Evolutionary conservation across 2,797 vertebrate genomes (phyloP), one percentile per base, ranked within the genome.

Genomic region (Synaphobranchus kaupii): DNA sequence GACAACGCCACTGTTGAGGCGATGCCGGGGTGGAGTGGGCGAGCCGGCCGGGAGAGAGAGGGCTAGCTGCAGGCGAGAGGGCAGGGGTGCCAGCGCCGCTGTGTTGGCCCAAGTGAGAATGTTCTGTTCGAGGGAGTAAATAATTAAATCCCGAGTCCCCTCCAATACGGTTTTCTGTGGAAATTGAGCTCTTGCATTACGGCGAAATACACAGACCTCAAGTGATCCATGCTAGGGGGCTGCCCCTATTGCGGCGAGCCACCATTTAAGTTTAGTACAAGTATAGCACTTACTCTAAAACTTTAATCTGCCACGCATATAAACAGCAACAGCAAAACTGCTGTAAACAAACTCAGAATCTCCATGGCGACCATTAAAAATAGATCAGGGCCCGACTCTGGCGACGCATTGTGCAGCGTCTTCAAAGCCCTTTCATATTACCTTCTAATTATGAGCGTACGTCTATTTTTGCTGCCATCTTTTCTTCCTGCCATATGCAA

Each of bases 261-360:
- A 7, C 17, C 20, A 22, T 3, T 52, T 48, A 48, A 83, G 48
- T 54, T 82, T 15, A 10, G 60, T 68, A 44, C 39, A 68, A 71
- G 78, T 20, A 34, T 83, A 56, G 25, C 66, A 28, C 44, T 76
- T 31, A 39, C 15, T 54, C 58, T 63, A 66, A 31, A 84, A 86
- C 66, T 83, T 56, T 80, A 78, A 63, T 84, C 52, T 66, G 82
- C 83, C 63, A 39, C 31, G 68, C 50, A 80, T 44, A 58, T 66
- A 85, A 85, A 82, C 52, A 81, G 68, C n/a, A 66, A 63, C 44
- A 80, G 68, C 54, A 86, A 91, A 94, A 93, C 92, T 71, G 78
- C 78, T 12, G 78, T 88, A 88, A 88, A 88, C 84, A 88, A 88
- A 86, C 78, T 68, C 52, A 54, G 58, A 52, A 34, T 88, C 84